Base-by-base conservation (phyloP, 1,140 invertebrate species). In the Charaxes varanes region DNA sequence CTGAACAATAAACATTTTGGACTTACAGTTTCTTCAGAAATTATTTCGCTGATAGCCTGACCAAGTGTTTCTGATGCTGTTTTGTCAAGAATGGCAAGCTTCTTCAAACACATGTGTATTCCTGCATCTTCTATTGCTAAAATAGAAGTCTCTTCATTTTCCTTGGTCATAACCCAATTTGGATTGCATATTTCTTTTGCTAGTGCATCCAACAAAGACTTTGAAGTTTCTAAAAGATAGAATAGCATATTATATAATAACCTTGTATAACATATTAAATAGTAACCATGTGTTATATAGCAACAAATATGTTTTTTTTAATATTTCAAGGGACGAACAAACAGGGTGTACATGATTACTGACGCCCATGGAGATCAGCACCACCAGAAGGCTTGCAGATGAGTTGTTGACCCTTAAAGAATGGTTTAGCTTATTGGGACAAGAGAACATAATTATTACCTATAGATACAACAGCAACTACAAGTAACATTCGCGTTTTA, bases 51-150 rank as follows among this genome's bases (percentile, higher is more conserved):
- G 4, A 85, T 36, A 7, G 61, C 63, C 34, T 74, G 61, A 2
- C 84, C 82, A 1, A 85, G 53, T 2, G 73, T 77, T 7, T 71
- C 58, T 1, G 49, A 15, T 4, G 53, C 59, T 8, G 62, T 69
- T 49, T 85, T 78, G 42, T 95, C 92, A 34, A 89, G 73, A 33
- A 88, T 83, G 8, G 94, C 88, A 7, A 96, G 76, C 74, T 94
- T 94, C 54, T 96, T 96, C 2, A 96, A 64, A 18, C 90, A 88
- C 85, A 92, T 88, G 71, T 95, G 93, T 40, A 94, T 85, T 6
- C 92, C 93, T 0, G 91, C 73, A 72, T 95, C 89, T 81, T 96
- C 94, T n/a, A 96, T 85, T 4, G 89, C 88, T 4, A 86, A 68
- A 7, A 84, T 59, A 2, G 26, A 15, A 10, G 4, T 28, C 27